Evolutionary conservation across 2,113 vertebrate species (phyloP).

Genomic region (Dinomys branickii): DNA sequence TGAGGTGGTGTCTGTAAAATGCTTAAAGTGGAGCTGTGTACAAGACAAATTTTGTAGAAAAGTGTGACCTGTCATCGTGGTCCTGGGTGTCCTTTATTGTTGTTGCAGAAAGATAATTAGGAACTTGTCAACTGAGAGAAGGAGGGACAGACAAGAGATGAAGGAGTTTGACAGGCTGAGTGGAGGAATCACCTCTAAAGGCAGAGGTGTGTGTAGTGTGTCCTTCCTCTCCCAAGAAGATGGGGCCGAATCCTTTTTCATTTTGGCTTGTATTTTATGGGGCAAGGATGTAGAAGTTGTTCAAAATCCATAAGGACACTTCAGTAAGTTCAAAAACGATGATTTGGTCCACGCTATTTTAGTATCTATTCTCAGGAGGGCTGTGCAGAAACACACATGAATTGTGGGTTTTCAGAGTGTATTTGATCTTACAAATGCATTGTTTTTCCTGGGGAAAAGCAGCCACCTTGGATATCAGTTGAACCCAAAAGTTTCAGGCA

Average conservation of each 20-base stretch:
- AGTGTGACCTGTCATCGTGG: background rate
- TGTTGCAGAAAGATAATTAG: background rate
- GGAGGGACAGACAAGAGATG: rapidly evolving
- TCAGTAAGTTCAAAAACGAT: background rate
- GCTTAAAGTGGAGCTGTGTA: background rate
- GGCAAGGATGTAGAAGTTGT: background rate
- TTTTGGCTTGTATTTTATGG: background rate
- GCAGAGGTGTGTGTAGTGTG: background rate
- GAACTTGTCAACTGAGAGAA: background rate
- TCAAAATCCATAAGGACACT: background rate
- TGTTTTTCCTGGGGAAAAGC: background rate
- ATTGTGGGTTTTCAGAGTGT: background rate
- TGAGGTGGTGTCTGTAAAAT: background rate
- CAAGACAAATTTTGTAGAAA: background rate
- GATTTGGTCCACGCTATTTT: background rate
- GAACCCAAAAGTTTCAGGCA: background rate
- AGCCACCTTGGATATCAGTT: background rate
- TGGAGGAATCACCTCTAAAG: background rate
- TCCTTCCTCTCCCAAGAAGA: background rate
- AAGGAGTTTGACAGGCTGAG: background rate
- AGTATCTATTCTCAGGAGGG: background rate
- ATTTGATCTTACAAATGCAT: slow-evolving; percentile 3
- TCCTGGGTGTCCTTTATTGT: background rate
- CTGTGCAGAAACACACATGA: background rate
- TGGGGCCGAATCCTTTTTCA: background rate